phyloP scores from a whole-genome alignment of 1,140 invertebrate species.

The Goniozus legneri region DNA sequence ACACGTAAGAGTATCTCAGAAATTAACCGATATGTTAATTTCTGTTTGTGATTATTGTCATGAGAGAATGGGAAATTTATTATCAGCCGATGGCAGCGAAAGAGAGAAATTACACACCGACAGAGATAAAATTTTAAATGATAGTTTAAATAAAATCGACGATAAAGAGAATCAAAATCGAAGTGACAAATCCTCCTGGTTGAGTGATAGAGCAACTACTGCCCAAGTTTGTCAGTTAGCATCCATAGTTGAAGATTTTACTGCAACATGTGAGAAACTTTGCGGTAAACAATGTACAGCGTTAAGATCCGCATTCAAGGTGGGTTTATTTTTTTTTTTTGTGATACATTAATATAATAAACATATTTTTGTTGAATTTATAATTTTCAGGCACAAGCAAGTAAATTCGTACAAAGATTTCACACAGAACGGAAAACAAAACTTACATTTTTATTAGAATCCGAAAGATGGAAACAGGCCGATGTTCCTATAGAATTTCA shows the following conservation, averaged over 20 bases:
- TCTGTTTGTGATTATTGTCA: conserved; percentile 88
- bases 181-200: conserved; percentile 52
- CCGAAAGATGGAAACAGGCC: conserved; percentile 91
- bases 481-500: conserved; percentile 87
- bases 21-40: conserved; percentile 73
- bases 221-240: conserved; percentile 77
- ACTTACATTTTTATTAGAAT: conserved; percentile 79
- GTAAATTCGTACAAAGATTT: conserved; percentile 87
- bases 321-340: conserved; percentile 29
- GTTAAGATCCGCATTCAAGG: conserved; percentile 79
- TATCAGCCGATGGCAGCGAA: conserved; percentile 71
- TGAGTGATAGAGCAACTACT: conserved; percentile 61
- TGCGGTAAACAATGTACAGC: conserved; percentile 77
- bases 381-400: conserved; percentile 64
- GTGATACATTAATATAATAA: conserved; percentile 6
- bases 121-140: conserved; percentile 33
- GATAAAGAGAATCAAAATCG: conserved; percentile 38
- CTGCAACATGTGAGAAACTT: conserved; percentile 69
- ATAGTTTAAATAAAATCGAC: conserved; percentile 25
- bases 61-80: conserved; percentile 82
- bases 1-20: conserved; percentile 62
- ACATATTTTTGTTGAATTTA: conserved; percentile 10
- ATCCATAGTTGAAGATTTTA: conserved; percentile 76
- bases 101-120: conserved; percentile 54
- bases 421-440: conserved; percentile 86